A percentile compares a stretch with the other conserved stretches of the same genome.
These are phyloP conservation scores for Lates calcarifer DNA, from an alignment of 2,113 vertebrate species.

Conservation along the genomic window DNA sequence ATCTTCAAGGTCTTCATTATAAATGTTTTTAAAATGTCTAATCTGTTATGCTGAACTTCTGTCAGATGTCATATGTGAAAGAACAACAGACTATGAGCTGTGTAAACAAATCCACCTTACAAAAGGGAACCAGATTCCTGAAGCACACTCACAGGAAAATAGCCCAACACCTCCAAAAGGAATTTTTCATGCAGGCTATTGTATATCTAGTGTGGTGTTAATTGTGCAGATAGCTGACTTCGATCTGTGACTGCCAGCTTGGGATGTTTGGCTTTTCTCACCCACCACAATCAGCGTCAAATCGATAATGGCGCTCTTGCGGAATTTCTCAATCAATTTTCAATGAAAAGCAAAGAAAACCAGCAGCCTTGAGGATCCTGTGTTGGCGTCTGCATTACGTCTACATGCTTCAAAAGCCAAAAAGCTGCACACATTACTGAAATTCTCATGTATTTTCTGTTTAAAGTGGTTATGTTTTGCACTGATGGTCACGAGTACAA, in stretches of 20 bases:
- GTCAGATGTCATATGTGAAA: slow-evolving; percentile 36
- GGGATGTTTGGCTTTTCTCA: slow-evolving; percentile 62
- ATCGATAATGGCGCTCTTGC: slow-evolving; percentile 70
- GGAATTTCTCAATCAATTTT: slow-evolving; percentile 79
- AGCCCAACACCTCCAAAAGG: slow-evolving; percentile 8
- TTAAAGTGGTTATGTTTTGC: background rate
- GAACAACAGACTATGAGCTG: slow-evolving; percentile 14
- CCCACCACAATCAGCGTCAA: slow-evolving; percentile 54
- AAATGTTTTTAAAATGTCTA: slow-evolving; percentile 34
- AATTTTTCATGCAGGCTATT: slow-evolving; percentile 44
- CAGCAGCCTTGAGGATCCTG: slow-evolving; percentile 65
- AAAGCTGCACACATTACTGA: slow-evolving; percentile 19
- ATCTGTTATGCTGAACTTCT: slow-evolving; percentile 25
- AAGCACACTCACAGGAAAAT: slow-evolving; percentile 15
- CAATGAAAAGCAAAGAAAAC: slow-evolving; percentile 65
- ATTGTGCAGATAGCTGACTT: slow-evolving; percentile 66
- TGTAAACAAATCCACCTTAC: slow-evolving; percentile 54
- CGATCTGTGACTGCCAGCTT: slow-evolving; percentile 51
- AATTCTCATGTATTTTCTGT: slow-evolving; percentile 10
- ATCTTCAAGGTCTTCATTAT: slow-evolving; percentile 32
- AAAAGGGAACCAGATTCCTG: slow-evolving; percentile 46
- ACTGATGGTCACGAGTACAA: background rate
- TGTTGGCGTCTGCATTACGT: background rate
- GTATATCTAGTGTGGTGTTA: slow-evolving; percentile 53
- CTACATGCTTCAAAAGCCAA: slow-evolving; percentile 15